These are phyloP conservation scores for Halyomorpha halys DNA, from an alignment of 1,140 invertebrate genomes.

Conservation along the genomic window DNA sequence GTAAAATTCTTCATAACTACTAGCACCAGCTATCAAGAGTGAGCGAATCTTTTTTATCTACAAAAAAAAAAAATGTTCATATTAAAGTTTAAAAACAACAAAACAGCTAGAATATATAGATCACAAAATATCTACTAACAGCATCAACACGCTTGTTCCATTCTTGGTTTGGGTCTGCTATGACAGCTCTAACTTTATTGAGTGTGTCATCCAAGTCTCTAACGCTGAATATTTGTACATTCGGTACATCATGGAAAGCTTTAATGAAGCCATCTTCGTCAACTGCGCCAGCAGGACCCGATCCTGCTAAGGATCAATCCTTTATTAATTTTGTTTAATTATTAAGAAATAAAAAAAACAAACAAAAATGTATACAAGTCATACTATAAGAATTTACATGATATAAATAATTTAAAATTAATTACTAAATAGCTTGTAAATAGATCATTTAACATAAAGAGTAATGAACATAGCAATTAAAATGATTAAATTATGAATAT, in stretches of 20 bases:
- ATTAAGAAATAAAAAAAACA: no score
- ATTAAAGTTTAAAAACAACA: not conserved
- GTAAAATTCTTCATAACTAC: slow-evolving; percentile 72
- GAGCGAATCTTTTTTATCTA: slow-evolving; percentile 78
- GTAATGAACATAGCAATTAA: no score
- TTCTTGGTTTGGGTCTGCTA: slow-evolving; percentile 71
- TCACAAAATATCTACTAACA: slow-evolving; percentile 43
- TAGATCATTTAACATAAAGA: no score
- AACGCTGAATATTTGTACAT: slow-evolving; percentile 65
- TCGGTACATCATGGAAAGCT: slow-evolving; percentile 73
- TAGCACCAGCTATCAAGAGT: slow-evolving; percentile 65
- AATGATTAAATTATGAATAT: no score
- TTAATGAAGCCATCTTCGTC: slow-evolving; percentile 79
- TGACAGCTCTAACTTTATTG: slow-evolving; percentile 57
- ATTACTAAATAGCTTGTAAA: no score
- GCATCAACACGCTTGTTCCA: slow-evolving; percentile 88
- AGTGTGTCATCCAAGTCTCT: slow-evolving; percentile 78
- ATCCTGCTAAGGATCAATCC: not conserved
- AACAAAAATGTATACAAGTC: no score
- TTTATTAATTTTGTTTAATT: no score
- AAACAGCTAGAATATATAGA: not conserved
- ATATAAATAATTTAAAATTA: no score
- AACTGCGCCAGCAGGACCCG: slow-evolving; percentile 63
- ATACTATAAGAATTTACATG: no score
- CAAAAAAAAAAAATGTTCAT: slow-evolving; percentile 28